Percentiles rank a stretch among this genome's conserved stretches.
Conservation (phyloP, 1,140 invertebrate species). For the Temnothorax longispinosus region DNA sequence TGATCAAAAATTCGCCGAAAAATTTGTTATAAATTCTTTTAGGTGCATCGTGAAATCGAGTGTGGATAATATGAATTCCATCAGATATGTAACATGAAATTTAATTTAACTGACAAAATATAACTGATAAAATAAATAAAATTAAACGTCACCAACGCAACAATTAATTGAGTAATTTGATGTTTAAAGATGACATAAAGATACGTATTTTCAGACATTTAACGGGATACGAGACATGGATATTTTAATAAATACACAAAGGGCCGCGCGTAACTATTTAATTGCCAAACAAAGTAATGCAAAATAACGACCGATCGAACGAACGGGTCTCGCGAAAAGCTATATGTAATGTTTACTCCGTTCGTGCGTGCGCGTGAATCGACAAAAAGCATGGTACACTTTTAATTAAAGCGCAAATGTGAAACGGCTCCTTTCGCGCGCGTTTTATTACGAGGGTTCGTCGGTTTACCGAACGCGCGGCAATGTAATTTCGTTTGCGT, state of each 20-base stretch:
- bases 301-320: conserved; percentile 37
- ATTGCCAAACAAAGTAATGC: conserved; percentile 41
- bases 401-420: conserved; percentile 55
- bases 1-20: neutral
- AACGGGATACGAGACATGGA: neutral
- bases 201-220: conserved; percentile 19
- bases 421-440: conserved; percentile 20
- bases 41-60: neutral
- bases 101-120: neutral
- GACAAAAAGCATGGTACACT: conserved; percentile 21
- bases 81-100: neutral
- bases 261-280: neutral
- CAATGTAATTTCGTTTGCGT: conserved; percentile 55
- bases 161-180: neutral
- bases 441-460: conserved; percentile 25
- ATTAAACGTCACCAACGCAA: neutral
- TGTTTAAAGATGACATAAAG: conserved; percentile 15
- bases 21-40: conserved; percentile 22
- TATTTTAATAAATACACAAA: conserved; percentile 44
- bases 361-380: conserved; percentile 3
- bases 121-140: neutral
- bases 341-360: conserved; percentile 2
- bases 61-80: neutral
- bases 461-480: conserved; percentile 41
- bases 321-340: neutral